Conservation (phyloP, 92 coral and sea anemone species). For the Paramuricea clavata region DNA sequence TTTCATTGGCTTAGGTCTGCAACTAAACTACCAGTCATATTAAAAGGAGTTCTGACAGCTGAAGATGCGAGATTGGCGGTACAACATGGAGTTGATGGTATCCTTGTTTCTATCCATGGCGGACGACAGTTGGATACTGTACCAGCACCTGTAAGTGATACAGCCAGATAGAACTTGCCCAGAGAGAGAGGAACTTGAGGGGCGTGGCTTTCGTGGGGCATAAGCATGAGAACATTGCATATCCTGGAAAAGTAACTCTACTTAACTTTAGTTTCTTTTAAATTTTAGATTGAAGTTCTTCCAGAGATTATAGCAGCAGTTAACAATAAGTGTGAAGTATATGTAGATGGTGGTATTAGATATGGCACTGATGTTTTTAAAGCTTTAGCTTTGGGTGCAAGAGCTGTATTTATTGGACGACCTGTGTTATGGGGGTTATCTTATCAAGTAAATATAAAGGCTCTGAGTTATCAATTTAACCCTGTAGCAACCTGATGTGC, state of each 20-base stretch:
- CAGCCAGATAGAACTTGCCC: too few relatives aligned
- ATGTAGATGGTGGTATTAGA: slow-evolving; percentile 57
- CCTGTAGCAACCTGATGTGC: too few relatives aligned
- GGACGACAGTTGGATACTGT: slow-evolving; percentile 60
- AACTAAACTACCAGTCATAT: slow-evolving; percentile 54
- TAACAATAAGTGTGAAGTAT: slow-evolving; percentile 40
- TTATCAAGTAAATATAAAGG: slow-evolving; percentile 34
- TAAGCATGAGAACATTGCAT: too few relatives aligned
- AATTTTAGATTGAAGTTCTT: slow-evolving; percentile 55
- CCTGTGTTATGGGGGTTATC: slow-evolving; percentile 60
- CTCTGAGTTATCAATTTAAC: too few relatives aligned
- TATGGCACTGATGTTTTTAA: slow-evolving; percentile 57
- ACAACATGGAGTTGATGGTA: slow-evolving; percentile 52
- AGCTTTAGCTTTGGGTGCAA: too few relatives aligned
- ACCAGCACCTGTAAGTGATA: slow-evolving; percentile 48
- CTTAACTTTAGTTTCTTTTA: neutral
- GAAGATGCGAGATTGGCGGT: slow-evolving; percentile 65
- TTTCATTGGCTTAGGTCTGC: slow-evolving; percentile 37
- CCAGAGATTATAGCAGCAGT: slow-evolving; percentile 59
- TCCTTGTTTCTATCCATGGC: slow-evolving; percentile 63
- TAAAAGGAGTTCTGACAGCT: slow-evolving; percentile 64
- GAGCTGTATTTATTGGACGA: slow-evolving; percentile 62
- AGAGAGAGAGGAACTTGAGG: too few relatives aligned
- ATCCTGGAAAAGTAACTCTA: too few relatives aligned
- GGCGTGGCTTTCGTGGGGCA: too few relatives aligned